Percentiles rank a stretch among this genome's conserved stretches.
Conservation (phyloP, 2,113 vertebrate genomes). For the Emydura subglobosa region DNA sequence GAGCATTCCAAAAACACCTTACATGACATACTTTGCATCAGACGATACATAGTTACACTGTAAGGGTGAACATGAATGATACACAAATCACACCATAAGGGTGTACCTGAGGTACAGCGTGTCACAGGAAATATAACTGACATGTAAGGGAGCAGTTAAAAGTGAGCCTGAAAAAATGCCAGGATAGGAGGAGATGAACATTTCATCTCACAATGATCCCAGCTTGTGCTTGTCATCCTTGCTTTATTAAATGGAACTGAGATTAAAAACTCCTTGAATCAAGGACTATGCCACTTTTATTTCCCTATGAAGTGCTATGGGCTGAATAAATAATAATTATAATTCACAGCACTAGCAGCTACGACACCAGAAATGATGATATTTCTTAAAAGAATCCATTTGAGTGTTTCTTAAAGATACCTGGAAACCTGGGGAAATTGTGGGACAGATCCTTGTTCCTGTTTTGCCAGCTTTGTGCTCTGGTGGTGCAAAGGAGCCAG, state of each 20-base stretch:
- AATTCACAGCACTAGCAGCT: not conserved
- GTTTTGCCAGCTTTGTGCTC: not conserved
- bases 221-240: not conserved
- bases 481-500: not conserved
- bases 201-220: not conserved
- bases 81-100: too few relatives aligned
- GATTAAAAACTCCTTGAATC: conserved; percentile 36
- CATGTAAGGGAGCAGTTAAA: not conserved
- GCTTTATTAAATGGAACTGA: not conserved
- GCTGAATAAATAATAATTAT: not conserved
- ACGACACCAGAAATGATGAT: not conserved
- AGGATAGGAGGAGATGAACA: conserved; percentile 14
- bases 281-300: not conserved
- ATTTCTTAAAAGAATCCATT: not conserved
- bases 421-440: not conserved
- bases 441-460: not conserved
- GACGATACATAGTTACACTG: too few relatives aligned
- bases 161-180: not conserved
- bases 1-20: too few relatives aligned
- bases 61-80: too few relatives aligned
- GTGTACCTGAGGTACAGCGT: not conserved
- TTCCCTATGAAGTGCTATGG: not conserved
- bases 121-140: not conserved
- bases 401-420: not conserved
- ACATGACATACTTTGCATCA: too few relatives aligned